A percentile compares a stretch with the other conserved stretches of the same genome.
phyloP scores from a whole-genome alignment of 1,140 invertebrate genomes.

The Augochlora pura region DNA sequence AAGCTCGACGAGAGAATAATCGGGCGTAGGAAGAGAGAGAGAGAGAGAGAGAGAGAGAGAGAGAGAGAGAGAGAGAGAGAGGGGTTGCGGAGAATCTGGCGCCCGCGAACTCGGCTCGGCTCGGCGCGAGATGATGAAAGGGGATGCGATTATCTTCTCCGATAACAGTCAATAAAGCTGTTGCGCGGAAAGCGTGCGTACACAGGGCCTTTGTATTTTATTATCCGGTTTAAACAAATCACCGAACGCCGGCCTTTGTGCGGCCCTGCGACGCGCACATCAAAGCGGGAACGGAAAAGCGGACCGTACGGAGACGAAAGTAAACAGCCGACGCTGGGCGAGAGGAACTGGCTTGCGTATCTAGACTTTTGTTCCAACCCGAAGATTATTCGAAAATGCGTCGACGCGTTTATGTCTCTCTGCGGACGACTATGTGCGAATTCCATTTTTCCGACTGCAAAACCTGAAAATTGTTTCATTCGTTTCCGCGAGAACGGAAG shows the following conservation, averaged over 20 bases:
- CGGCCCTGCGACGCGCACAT: no score
- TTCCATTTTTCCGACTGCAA: no score
- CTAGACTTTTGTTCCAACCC: neutral
- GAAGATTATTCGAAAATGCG: neutral
- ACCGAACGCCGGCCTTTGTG: neutral
- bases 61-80: neutral
- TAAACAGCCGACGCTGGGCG: no score
- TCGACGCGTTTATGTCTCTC: neutral
- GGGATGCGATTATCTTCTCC: constrained; percentile 10
- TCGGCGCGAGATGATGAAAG: neutral
- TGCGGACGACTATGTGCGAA: no score
- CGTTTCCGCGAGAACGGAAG: no score
- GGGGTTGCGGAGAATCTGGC: no score
- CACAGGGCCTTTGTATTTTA: constrained; percentile 8
- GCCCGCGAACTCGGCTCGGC: neutral
- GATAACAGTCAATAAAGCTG: neutral
- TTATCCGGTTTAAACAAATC: neutral
- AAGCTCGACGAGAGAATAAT: neutral
- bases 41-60: neutral
- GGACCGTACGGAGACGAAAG: no score
- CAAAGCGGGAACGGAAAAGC: no score
- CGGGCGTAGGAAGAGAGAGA: neutral
- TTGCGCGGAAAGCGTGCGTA: neutral
- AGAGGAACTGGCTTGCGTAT: no score
- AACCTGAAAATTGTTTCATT: no score